Base-by-base conservation (phyloP, 2,797 vertebrate species). In the Odontamblyopus lacepedii region DNA sequence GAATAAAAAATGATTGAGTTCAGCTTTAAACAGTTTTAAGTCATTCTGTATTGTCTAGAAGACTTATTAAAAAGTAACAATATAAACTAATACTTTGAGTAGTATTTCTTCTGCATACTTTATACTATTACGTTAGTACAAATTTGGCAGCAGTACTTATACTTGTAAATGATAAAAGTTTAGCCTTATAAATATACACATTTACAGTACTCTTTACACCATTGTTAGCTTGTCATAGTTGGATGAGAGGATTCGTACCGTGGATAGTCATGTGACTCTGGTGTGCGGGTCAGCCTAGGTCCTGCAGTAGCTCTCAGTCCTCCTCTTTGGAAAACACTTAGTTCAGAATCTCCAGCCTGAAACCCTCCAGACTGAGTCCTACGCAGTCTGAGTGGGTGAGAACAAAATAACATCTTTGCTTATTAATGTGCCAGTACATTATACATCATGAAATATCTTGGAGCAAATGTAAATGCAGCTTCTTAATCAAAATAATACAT, bases 291-390 rank as follows among this genome's bases (percentile, higher is more conserved):
- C 16, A 99, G 91, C 70, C 98, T 93, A 23, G 98, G 97, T 30
- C 97, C 97, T 2, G 97, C 97, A 29, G 98, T 99, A 0, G 98
- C 95, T 29, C 98, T 94, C 29, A 99, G 93, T 0, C 97, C 98
- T 0, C 97, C 98, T 92, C 97, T 95, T 78, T 91, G 95, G 75
- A 99, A 99, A 84, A 95, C 95, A 3, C 93, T 90, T 9, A 92
- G 82, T 12, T 97, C 96, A 70, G 94, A 91, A 32, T 96, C 95
- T 62, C 94, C 94, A 35, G 93, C 91, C 63, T 96, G 94, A 75
- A 97, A 94, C 72, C 96, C 96, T 74, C 96, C 96, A 19, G 97
- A 98, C 78, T 98, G 96, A 51, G 96, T 98, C 90, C 96, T 96
- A 81, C 96, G 93, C 78, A 98, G 95, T 90, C 97, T 98, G 88